phyloP scores from a whole-genome alignment of 2,113 vertebrate genomes.

The Ranitomeya variabilis region DNA sequence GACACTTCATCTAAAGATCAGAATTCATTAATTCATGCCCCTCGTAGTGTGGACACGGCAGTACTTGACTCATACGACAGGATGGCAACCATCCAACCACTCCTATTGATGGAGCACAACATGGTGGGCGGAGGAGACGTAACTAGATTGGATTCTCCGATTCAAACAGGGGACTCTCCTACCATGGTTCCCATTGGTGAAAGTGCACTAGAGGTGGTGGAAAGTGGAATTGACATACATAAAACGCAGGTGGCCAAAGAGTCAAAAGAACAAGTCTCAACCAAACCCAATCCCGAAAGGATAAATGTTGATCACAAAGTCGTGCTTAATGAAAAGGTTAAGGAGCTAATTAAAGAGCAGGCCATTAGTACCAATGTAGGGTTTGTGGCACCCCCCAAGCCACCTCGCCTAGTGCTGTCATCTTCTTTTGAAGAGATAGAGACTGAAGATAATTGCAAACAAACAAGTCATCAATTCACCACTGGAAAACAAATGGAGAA shows the following conservation, averaged over 20 bases:
- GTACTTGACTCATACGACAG: not conserved
- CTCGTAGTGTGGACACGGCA: not conserved
- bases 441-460: fast-evolving
- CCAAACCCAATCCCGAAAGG: not conserved
- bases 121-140: fast-evolving
- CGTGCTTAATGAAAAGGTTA: fast-evolving
- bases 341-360: not conserved
- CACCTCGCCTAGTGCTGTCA: constrained; percentile 54
- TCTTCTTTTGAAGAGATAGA: fast-evolving
- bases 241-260: not conserved
- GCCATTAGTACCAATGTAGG: not conserved
- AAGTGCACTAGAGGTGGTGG: constrained; percentile 36
- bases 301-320: not conserved
- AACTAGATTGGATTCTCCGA: fast-evolving
- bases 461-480: fast-evolving
- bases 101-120: not conserved
- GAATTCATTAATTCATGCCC: not conserved
- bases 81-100: not conserved
- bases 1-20: not conserved
- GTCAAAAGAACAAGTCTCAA: not conserved
- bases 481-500: fast-evolving
- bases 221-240: constrained; percentile 42
- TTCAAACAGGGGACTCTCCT: fast-evolving
- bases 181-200: not conserved
- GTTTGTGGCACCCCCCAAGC: constrained; percentile 58